Base-by-base conservation (phyloP, 2,888 invertebrate species). In the Rhopalosiphum nymphaeae region DNA sequence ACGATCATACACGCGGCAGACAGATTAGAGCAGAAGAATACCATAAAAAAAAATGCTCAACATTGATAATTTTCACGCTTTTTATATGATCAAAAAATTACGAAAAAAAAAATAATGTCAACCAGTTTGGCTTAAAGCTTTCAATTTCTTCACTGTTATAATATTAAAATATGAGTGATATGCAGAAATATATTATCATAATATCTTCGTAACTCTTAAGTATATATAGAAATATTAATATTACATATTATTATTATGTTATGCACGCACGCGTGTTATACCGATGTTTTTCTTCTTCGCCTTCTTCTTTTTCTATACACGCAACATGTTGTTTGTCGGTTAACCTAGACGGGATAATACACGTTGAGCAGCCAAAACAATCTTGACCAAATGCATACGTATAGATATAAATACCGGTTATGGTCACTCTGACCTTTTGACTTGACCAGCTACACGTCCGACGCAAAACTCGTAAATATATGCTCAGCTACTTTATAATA, bases 391-490 rank as follows among this genome's bases (percentile, higher is more conserved):
- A 42, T 56, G 21, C 26, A 53, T 56, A 11, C 29, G 44, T 46
- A 57, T 57, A 86, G 57, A 89, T 26, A 89, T 36, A 89, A 93
- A 93, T 89, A 93, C 89, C 93, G 88, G 89, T 93, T 93, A 46
- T 67, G 85, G 90, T 90, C 90, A 29, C 57, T 57, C 29, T 93
- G 90, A 93, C 93, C 93, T 93, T 93, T 93, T 85, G 89, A 93
- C 93, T 85, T 49, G 90, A 85, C 89, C 61, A 29, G 89, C 90
- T 90, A 44, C 46, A 29, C 89, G 89, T 84, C 78, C 89, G 57
- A 89, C 85, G 67, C 88, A 88, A 88, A 92, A 84, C 91, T 88
- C 87, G 88, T 49, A 56, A 57, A 67, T 21, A 67, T 61, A 87
- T 5, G 16, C 13, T 26, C 42, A 25, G 53, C 49, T 92, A 88